Percentiles rank a stretch among this genome's conserved stretches.
These are phyloP conservation scores for Strongylocentrotus purpuratus DNA, from an alignment of 35 echinoderm and acorn worm species.

Conservation along the genomic window DNA sequence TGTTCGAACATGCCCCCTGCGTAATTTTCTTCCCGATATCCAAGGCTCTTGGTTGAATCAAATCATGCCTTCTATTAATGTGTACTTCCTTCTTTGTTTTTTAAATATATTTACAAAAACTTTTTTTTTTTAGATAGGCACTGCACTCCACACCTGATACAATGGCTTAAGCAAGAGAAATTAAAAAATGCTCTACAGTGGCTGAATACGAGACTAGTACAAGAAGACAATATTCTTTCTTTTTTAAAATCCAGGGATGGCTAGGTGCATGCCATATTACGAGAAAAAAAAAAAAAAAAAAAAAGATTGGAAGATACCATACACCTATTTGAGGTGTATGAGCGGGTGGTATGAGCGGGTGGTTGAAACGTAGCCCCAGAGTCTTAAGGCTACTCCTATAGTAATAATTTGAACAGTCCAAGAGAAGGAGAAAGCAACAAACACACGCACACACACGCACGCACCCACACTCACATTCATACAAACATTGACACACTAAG, in stretches of 20 bases:
- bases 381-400: neutral
- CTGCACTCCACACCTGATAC: conserved; percentile 40
- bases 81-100: neutral
- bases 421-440: neutral
- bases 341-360: neutral
- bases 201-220: conserved; percentile 44
- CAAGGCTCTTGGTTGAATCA: neutral
- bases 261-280: neutral
- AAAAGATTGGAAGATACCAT: neutral
- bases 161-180: conserved; percentile 35
- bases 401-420: neutral
- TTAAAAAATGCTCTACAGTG: conserved; percentile 40
- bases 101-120: conserved; percentile 50
- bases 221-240: conserved; percentile 31
- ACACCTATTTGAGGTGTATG: neutral
- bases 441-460: neutral
- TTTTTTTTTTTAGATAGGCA: conserved; percentile 33
- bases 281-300: neutral
- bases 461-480: neutral
- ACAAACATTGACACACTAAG: neutral
- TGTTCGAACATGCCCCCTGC: neutral
- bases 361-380: neutral
- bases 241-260: neutral
- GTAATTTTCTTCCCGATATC: neutral
- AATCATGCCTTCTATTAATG: neutral